A percentile compares a stretch with the other conserved stretches of the same genome.
Conservation (phyloP, 2,113 vertebrate genomes). For the Macrotis lagotis region DNA sequence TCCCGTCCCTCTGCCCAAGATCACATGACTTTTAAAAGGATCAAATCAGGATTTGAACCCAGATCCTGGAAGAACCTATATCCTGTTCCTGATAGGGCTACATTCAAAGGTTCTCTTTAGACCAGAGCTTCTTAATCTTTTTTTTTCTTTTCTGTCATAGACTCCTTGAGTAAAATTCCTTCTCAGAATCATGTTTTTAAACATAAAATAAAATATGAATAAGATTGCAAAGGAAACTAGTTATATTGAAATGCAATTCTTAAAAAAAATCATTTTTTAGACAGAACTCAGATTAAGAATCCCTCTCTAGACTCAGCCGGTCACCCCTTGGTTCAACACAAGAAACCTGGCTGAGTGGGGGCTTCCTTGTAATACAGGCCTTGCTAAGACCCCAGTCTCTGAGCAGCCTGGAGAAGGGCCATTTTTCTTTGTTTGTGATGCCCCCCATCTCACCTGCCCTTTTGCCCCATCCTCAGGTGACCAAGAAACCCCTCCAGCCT, state of each 20-base stretch:
- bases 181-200: neutral
- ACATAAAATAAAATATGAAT: neutral
- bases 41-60: neutral
- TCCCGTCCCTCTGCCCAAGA: neutral
- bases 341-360: neutral
- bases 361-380: neutral
- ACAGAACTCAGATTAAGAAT: neutral
- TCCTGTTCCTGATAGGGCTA: neutral
- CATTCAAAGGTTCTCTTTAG: neutral
- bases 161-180: neutral
- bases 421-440: neutral
- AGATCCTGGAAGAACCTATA: neutral
- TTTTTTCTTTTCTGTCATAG: neutral
- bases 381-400: neutral
- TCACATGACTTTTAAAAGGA: neutral
- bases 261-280: neutral
- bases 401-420: neutral
- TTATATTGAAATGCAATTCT: neutral
- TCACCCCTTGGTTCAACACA: neutral
- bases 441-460: constrained; percentile 2
- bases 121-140: neutral
- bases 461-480: constrained; percentile 68
- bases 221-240: neutral
- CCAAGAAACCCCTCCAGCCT: constrained; percentile 68
- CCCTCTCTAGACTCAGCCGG: neutral